phyloP scores from a whole-genome alignment of 1,140 invertebrate species.

The Heliconius himera region DNA sequence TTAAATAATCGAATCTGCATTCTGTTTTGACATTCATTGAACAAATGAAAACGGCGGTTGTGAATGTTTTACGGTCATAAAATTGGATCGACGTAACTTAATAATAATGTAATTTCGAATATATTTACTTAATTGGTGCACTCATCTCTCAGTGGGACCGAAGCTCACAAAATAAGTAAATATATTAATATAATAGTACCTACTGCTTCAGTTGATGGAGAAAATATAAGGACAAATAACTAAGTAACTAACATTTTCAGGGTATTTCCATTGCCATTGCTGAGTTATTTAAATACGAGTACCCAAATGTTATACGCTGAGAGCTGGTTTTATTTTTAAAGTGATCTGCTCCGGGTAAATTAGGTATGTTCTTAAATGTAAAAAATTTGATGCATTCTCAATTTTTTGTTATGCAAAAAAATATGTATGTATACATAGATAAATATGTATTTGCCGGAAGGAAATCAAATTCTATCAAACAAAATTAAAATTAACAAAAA shows the following conservation, averaged over 20 bases:
- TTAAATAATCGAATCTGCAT: background rate
- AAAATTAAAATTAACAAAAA: too few species aligned
- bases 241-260: too few species aligned
- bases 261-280: too few species aligned
- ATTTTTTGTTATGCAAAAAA: too few species aligned
- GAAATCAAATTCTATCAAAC: too few species aligned
- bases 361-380: background rate
- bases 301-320: background rate
- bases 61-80: background rate
- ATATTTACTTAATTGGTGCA: background rate
- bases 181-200: background rate
- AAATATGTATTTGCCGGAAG: too few species aligned
- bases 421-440: too few species aligned
- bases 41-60: background rate
- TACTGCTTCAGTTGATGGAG: background rate
- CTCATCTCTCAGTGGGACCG: background rate
- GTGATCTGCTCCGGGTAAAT: background rate
- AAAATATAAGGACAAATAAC: background rate
- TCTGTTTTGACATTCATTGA: background rate
- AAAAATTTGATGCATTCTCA: background rate
- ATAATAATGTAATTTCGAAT: background rate
- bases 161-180: background rate
- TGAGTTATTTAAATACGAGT: background rate
- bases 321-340: background rate
- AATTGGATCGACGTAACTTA: slow-evolving; percentile 2